These are phyloP conservation scores for Pseudochirops corinnae DNA, from an alignment of 2,797 vertebrate species.

Conservation along the genomic window DNA sequence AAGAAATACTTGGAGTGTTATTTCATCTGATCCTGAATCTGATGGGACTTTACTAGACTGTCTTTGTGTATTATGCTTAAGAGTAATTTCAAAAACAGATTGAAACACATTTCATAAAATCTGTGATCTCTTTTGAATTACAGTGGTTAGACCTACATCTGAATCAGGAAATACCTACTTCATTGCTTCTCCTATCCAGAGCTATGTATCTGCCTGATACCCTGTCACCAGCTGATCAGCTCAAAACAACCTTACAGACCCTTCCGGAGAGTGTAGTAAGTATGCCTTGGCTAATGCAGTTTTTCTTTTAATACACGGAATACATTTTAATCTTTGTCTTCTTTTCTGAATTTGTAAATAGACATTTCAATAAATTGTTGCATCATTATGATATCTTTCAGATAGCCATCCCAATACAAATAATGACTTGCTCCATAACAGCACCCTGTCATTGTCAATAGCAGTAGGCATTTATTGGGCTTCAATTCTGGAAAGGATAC, in stretches of 20 bases:
- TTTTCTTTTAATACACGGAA: not conserved
- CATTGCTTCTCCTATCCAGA: conserved; percentile 95
- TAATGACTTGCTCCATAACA: not conserved
- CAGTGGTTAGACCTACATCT: conserved; percentile 98
- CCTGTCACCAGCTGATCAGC: conserved; percentile 96
- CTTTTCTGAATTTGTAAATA: not conserved
- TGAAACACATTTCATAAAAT: not conserved
- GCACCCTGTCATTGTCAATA: not conserved
- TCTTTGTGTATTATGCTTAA: not conserved
- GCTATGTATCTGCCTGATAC: conserved; percentile 99
- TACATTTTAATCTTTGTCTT: not conserved
- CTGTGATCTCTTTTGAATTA: conserved; percentile 50
- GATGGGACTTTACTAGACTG: not conserved
- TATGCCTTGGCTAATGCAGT: conserved; percentile 48
- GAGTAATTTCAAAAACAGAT: not conserved
- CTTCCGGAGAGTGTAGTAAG: conserved; percentile 96
- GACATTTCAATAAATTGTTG: not conserved
- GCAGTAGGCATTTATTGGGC: not conserved
- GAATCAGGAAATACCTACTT: conserved; percentile 98
- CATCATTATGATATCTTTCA: not conserved
- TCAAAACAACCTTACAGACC: conserved; percentile 96
- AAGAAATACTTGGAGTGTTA: not conserved
- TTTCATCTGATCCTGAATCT: not conserved
- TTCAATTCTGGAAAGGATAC: not conserved
- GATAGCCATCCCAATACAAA: not conserved